phyloP scores from a whole-genome alignment of 2,797 vertebrate species.

The Coluber constrictor region DNA sequence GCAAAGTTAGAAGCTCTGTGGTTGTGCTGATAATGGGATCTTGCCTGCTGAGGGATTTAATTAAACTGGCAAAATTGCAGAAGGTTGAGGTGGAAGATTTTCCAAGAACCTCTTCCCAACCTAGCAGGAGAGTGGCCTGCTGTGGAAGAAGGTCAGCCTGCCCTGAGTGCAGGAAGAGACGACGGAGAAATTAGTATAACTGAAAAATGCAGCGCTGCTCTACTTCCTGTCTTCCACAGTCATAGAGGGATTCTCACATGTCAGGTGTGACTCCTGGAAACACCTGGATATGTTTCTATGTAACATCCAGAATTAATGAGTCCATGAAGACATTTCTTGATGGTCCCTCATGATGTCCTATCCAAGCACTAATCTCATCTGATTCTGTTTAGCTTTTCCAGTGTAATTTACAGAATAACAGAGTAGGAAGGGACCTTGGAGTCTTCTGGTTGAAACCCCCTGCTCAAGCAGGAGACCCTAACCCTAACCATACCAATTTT shows the following conservation, averaged over 20 bases:
- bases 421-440: too few species aligned
- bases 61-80: neutral
- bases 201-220: neutral
- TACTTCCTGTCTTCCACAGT: too few species aligned
- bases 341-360: too few species aligned
- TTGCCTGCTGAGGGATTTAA: constrained; percentile 9
- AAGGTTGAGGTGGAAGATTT: neutral
- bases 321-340: neutral
- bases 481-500: too few species aligned
- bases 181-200: neutral
- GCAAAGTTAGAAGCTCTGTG: constrained; percentile 1
- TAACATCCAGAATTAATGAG: neutral
- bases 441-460: too few species aligned
- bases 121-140: neutral
- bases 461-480: too few species aligned
- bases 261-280: neutral
- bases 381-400: neutral
- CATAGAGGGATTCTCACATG: neutral
- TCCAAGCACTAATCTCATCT: neutral
- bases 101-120: fast-evolving
- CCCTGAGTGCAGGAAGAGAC: neutral
- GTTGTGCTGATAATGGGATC: constrained; percentile 43
- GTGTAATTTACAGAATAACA: too few species aligned
- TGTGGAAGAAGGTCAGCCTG: neutral
- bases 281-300: neutral